A percentile compares a stretch with the other conserved stretches of the same genome.
Evolutionary conservation across 2,113 vertebrate species (phyloP).

Genomic region (Bolborhynchus lineola): DNA sequence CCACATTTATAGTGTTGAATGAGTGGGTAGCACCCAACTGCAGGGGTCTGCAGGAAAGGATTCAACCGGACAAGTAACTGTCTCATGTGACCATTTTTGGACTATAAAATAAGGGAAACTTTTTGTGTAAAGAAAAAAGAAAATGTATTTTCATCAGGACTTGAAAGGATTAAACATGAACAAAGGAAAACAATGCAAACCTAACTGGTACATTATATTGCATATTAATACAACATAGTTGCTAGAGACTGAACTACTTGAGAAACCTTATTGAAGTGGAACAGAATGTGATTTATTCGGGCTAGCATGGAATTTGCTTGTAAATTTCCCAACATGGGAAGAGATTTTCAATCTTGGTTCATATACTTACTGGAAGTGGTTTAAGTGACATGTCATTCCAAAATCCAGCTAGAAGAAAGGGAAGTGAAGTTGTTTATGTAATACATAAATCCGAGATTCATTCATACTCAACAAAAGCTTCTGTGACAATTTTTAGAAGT

Average conservation of each 20-base stretch:
- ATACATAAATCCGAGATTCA: background rate
- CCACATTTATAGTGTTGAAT: background rate
- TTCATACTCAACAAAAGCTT: background rate
- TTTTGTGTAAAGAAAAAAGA: background rate
- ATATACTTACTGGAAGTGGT: background rate
- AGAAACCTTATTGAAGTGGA: background rate
- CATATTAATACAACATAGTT: background rate
- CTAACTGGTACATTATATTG: background rate
- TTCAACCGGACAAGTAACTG: background rate
- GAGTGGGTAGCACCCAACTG: background rate
- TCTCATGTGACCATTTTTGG: background rate
- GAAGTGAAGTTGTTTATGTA: background rate
- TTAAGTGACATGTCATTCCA: background rate
- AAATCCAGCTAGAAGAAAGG: background rate
- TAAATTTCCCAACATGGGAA: background rate
- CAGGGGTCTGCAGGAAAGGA: background rate
- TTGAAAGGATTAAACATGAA: background rate
- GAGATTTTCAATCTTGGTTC: background rate
- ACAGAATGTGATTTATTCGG: background rate
- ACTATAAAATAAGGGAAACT: background rate
- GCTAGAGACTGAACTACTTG: background rate
- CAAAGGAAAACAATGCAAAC: background rate
- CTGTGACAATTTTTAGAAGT: background rate
- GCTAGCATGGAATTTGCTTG: background rate
- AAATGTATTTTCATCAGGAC: background rate